Base-by-base conservation (phyloP, 2,888 invertebrate species). In the Eurytoma adleriae region DNA sequence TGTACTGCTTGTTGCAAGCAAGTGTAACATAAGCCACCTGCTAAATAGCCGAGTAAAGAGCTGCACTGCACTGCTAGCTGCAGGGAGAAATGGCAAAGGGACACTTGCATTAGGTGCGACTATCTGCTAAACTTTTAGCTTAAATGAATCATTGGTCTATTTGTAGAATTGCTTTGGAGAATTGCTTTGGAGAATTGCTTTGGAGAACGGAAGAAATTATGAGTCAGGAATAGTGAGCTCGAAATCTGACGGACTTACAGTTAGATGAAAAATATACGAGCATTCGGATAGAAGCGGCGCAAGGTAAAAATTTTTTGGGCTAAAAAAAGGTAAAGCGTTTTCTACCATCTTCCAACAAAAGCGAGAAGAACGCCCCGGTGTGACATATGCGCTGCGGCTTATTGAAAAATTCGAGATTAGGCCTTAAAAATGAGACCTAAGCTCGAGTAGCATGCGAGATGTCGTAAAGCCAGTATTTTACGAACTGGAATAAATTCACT, bases 391-490 rank as follows among this genome's bases (percentile, higher is more conserved):
- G 56, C 54, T 2, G 73, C 18, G 69, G 67, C 72, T 76, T 81
- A 81, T 81, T 81, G 76, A 81, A 81, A 81, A 81, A 81, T 81
- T 81, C 72, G 71, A 81, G 79, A 81, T 81, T 79, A 70, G 79
- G 57, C 68, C 75, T 81, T 79, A 79, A 81, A 82, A 85, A 85
- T 73, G 84, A 84, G 85, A 84, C 78, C 83, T 82, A 76, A 70
- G 69, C 76, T 78, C 50, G 52, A 59, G 78, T 48, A 30, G 70
- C 57, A 20, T 10, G 59, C 48, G 64, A 80, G 71, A 79, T 73
- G 80, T 80, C 86, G 83, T 87, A 88, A 87, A 87, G 75, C 84
- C 82, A 83, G 87, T 85, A 88, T 86, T 87, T 87, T 88, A 88
- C 87, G 87, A 82, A 83, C 84, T 80, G 82, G 84, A 85, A 85